phyloP scores from a whole-genome alignment of 1,140 invertebrate species.

The Ruditapes philippinarum region DNA sequence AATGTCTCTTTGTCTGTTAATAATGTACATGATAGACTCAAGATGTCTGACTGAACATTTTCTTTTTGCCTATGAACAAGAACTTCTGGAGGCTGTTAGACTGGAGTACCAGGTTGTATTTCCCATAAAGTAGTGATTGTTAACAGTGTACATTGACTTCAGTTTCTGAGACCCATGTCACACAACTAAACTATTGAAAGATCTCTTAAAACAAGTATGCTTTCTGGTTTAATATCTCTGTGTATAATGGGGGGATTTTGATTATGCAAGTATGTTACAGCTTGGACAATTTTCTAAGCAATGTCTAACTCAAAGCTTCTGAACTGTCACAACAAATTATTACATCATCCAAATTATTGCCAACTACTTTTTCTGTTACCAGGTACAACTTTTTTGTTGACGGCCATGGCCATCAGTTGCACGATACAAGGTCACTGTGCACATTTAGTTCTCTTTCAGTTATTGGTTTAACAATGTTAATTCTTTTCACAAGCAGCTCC shows the following conservation, averaged over 20 bases:
- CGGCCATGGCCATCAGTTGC: neutral
- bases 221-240: conserved; percentile 65
- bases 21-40: conserved; percentile 21
- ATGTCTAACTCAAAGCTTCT: conserved; percentile 24
- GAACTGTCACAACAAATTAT: neutral
- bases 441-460: conserved; percentile 48
- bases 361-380: neutral
- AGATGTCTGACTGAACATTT: neutral
- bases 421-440: neutral
- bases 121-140: neutral
- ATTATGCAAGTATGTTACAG: conserved; percentile 60
- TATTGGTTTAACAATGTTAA: conserved; percentile 21
- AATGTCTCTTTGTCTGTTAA: too few species aligned
- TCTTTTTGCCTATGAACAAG: conserved; percentile 1
- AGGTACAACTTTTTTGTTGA: neutral
- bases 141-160: conserved; percentile 29
- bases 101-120: conserved; percentile 40
- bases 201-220: conserved; percentile 50
- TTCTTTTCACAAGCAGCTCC: neutral
- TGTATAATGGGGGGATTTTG: conserved; percentile 44
- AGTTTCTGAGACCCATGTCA: conserved; percentile 67
- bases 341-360: neutral
- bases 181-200: conserved; percentile 35
- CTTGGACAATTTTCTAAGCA: conserved; percentile 4
- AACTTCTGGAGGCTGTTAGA: conserved; percentile 16